Base-by-base conservation (phyloP, 2,888 invertebrate genomes). In the Pyrrhia umbra region DNA sequence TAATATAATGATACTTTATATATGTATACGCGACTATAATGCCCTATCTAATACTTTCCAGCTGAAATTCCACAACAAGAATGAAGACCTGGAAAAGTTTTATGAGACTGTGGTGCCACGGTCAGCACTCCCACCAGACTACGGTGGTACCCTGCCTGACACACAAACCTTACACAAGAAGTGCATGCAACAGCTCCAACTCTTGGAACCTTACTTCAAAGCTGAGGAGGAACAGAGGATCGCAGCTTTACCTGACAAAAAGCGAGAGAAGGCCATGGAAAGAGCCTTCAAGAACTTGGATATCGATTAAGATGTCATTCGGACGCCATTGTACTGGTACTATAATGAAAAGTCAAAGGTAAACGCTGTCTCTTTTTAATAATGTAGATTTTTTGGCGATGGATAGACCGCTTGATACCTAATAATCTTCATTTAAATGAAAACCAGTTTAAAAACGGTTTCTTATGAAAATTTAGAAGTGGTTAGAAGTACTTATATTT, bases 221-320 rank as follows among this genome's bases (percentile, higher is more conserved):
- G 89, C 88, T 13, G 95, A 95, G 61, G 93, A 95, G 68, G 90
- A 88, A 21, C 95, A 95, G 80, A 86, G 95, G 49, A 78, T 89
- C 52, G 85, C 85, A 0, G 94, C 93, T 1, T 69, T 93, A 21
- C 92, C 93, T 0, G 92, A 92, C 60, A 94, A 94, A 71, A 94
- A 94, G 52, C 68, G 90, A 6, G 92, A 93, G 6, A 93, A 92
- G 42, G 96, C 96, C 0, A 94, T 97, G 69, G 97, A 97, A 73
- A 96, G 96, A 40, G 96, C 96, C 6, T 97, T 97, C 80, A 97
- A 97, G 80, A 96, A 96, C 81, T 86, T 97, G 34, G 96, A 97
- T 46, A 96, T 97, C 68, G 97, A 97, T 92, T 97, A 92, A 73
- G 46, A 67, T 47, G 18, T 66, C 13, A 30, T 56, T 18, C 20